phyloP scores from a whole-genome alignment of 2,888 invertebrate species.

The Tenodera sinensis region DNA sequence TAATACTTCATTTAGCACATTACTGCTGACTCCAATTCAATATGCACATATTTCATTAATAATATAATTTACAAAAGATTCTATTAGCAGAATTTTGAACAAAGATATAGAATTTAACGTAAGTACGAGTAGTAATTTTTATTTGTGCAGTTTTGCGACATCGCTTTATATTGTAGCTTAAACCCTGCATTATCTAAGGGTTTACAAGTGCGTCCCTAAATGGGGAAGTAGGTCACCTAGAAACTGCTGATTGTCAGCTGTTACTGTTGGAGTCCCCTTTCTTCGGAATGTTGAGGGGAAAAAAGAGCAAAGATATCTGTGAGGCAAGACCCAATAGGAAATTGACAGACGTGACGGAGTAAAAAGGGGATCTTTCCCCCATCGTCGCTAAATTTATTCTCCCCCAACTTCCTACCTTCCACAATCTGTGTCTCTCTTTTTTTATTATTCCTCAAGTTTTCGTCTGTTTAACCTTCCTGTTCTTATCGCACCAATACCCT shows the following conservation, averaged over 20 bases:
- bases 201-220: background rate
- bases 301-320: background rate
- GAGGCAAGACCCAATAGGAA: background rate
- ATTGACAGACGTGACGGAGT: background rate
- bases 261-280: background rate
- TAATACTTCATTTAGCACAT: too few relatives aligned
- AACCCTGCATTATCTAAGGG: too few relatives aligned
- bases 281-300: background rate
- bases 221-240: background rate
- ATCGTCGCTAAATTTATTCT: background rate
- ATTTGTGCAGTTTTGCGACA: too few relatives aligned
- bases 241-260: background rate
- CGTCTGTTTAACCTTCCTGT: background rate
- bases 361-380: background rate
- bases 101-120: too few relatives aligned
- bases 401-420: background rate
- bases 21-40: too few relatives aligned
- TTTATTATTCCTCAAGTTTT: background rate
- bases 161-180: too few relatives aligned
- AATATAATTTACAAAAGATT: too few relatives aligned
- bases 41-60: too few relatives aligned
- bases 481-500: conserved; percentile 24
- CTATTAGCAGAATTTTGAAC: too few relatives aligned
- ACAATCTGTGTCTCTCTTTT: background rate
- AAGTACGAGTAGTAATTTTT: too few relatives aligned